Percentiles rank a stretch among this genome's conserved stretches.
phyloP scores from a whole-genome alignment of 1,140 invertebrate genomes.

The Heliconius hewitsoni region DNA sequence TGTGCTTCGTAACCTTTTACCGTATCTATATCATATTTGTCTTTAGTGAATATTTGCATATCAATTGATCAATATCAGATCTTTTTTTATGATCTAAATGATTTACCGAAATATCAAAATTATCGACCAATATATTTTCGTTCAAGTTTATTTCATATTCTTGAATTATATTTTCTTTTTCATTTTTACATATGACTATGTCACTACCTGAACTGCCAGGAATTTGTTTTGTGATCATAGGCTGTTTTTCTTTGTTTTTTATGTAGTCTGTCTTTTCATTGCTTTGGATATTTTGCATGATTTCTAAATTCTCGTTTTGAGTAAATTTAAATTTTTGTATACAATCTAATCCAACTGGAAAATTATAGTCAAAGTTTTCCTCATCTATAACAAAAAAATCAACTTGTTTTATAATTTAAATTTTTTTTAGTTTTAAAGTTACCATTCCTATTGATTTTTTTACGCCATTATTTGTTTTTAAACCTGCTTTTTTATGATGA shows the following conservation, averaged over 20 bases:
- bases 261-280: too few relatives aligned
- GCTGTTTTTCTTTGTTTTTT: not conserved
- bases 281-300: too few relatives aligned
- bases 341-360: too few relatives aligned
- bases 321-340: too few relatives aligned
- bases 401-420: not conserved
- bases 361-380: too few relatives aligned
- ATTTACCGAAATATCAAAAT: slow-evolving; percentile 13
- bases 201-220: too few relatives aligned
- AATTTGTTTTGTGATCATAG: too few relatives aligned
- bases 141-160: slow-evolving; percentile 16
- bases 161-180: not conserved
- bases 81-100: slow-evolving; percentile 17
- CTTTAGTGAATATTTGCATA: slow-evolving; percentile 33
- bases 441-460: slow-evolving; percentile 43
- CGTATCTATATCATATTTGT: slow-evolving; percentile 30
- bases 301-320: too few relatives aligned
- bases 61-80: slow-evolving; percentile 32
- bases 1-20: slow-evolving; percentile 34
- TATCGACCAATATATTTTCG: slow-evolving; percentile 1
- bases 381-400: slow-evolving; percentile 11
- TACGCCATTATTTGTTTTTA: slow-evolving; percentile 41
- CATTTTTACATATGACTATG: not conserved
- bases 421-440: not conserved
- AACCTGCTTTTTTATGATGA: slow-evolving; percentile 37